Conservation (phyloP, 2,888 invertebrate species). For the Drosophila falleni region DNA sequence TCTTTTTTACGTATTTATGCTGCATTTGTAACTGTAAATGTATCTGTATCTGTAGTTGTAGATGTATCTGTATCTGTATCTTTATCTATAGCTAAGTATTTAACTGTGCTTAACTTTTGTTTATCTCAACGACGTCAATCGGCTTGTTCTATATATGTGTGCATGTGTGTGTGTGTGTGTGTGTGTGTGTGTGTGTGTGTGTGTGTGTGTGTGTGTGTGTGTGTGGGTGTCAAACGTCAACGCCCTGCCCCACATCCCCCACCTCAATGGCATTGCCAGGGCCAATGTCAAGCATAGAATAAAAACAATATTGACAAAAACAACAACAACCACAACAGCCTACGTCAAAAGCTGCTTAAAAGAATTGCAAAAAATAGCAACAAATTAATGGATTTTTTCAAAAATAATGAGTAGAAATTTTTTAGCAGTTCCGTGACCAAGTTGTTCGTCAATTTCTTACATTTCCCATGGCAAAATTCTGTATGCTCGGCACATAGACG, state of each 20-base stretch:
- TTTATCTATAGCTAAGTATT: conserved; percentile 24
- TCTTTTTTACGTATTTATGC: conserved; percentile 15
- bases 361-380: conserved; percentile 36
- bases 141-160: conserved; percentile 7
- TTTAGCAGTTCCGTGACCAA: conserved; percentile 51
- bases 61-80: conserved; percentile 40
- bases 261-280: conserved; percentile 34
- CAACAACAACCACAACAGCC: conserved; percentile 31
- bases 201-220: conserved; percentile 27
- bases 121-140: conserved; percentile 71
- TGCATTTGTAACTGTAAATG: conserved; percentile 7
- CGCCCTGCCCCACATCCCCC: conserved; percentile 26
- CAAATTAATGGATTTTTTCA: conserved; percentile 22
- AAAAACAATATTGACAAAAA: neutral
- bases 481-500: conserved; percentile 22
- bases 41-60: conserved; percentile 30
- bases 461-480: conserved; percentile 23
- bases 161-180: conserved; percentile 20
- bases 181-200: conserved; percentile 51
- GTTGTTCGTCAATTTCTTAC: conserved; percentile 38
- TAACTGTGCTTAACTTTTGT: conserved; percentile 53
- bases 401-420: conserved; percentile 33
- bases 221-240: conserved; percentile 69
- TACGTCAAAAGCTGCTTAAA: conserved; percentile 65
- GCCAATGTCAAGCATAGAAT: conserved; percentile 57